These are phyloP conservation scores for Diaphora mendica DNA, from an alignment of 2,888 invertebrate genomes.

Conservation along the genomic window DNA sequence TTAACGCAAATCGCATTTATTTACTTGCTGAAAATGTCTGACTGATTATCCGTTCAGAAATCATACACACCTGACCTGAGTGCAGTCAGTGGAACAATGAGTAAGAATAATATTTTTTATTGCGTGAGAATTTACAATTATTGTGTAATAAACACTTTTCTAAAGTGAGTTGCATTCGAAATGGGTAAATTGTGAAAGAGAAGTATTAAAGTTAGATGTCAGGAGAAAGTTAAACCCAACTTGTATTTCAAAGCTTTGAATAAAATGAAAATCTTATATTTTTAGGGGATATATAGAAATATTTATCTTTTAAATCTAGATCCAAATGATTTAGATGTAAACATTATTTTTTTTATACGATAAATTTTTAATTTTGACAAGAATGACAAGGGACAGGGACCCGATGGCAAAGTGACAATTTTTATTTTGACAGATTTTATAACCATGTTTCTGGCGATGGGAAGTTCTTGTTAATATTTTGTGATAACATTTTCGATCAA, in stretches of 20 bases:
- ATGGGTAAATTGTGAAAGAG: background rate
- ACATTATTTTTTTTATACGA: background rate
- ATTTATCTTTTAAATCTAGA: background rate
- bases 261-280: background rate
- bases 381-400: slow-evolving; percentile 2
- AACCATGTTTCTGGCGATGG: slow-evolving; percentile 79
- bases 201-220: background rate
- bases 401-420: background rate
- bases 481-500: slow-evolving; percentile 68
- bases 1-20: slow-evolving; percentile 53
- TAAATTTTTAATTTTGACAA: slow-evolving; percentile 2
- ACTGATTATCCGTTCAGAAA: slow-evolving; percentile 26
- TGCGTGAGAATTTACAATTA: background rate
- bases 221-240: background rate
- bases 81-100: background rate
- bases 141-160: background rate
- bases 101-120: background rate
- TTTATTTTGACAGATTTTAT: slow-evolving; percentile 69
- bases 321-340: background rate
- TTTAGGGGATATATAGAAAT: background rate
- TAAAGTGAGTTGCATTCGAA: background rate
- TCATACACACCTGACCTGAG: background rate
- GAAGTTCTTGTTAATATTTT: slow-evolving; percentile 66
- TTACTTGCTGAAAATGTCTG: slow-evolving; percentile 62
- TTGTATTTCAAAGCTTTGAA: background rate